phyloP scores from a whole-genome alignment of 2,113 vertebrate genomes.

The Perca schrenkii region DNA sequence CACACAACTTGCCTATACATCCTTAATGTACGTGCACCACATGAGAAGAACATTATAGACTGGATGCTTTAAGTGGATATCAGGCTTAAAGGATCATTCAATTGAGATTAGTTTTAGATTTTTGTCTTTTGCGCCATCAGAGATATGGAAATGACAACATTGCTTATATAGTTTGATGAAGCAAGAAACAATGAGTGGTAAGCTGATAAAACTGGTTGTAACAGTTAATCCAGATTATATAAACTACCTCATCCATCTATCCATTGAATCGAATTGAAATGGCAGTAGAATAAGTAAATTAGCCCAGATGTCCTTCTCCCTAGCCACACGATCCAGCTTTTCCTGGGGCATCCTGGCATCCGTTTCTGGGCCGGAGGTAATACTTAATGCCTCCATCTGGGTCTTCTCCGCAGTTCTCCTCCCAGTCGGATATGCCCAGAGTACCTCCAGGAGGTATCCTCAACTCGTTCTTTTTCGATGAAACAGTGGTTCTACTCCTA shows the following conservation, averaged over 20 bases:
- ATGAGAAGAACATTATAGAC: slow-evolving; percentile 1
- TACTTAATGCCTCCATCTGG: not conserved
- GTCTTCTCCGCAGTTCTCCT: not conserved
- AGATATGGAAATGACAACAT: not conserved
- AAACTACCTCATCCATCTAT: not conserved
- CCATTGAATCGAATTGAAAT: not conserved
- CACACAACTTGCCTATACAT: not conserved
- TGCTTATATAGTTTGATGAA: not conserved
- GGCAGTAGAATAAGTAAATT: not conserved
- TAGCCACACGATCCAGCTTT: not conserved
- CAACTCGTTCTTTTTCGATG: not conserved
- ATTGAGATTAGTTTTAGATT: not conserved
- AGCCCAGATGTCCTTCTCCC: not conserved
- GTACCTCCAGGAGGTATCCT: not conserved
- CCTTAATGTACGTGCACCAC: not conserved
- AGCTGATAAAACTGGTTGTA: not conserved
- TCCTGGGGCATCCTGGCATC: not conserved
- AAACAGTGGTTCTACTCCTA: not conserved
- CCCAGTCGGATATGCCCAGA: too few species aligned
- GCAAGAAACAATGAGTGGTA: not conserved
- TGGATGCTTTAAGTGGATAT: slow-evolving; percentile 1
- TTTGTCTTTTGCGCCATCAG: not conserved
- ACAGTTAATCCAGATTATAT: not conserved
- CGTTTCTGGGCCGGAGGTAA: not conserved
- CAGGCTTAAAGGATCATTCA: slow-evolving; percentile 9